Conservation (phyloP, 2,888 invertebrate genomes). For the Stomorhina lunata region DNA sequence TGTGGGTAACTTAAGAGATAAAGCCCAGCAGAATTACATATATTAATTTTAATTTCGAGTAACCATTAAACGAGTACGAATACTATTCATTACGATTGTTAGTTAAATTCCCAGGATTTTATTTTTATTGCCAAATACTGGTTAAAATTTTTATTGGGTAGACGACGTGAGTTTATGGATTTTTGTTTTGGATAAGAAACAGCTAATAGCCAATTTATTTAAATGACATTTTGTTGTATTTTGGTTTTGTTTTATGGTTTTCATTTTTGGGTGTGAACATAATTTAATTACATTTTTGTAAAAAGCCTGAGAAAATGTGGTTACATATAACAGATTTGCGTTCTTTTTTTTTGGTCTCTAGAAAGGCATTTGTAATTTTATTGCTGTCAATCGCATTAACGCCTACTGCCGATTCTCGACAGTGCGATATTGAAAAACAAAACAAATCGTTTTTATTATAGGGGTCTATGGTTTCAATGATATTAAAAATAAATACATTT, state of each 20-base stretch:
- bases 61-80: no score
- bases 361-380: constrained; percentile 1
- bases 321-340: background rate
- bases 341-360: background rate
- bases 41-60: background rate
- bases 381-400: background rate
- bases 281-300: background rate
- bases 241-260: background rate
- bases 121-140: background rate
- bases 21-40: background rate
- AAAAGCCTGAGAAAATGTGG: background rate
- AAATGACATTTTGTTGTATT: background rate
- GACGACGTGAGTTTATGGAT: background rate
- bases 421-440: background rate
- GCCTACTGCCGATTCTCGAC: background rate
- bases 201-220: background rate
- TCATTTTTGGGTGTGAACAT: background rate
- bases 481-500: no score
- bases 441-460: background rate
- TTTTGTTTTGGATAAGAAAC: background rate
- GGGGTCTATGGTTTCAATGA: no score
- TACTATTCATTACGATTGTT: background rate
- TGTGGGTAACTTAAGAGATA: constrained; percentile 6
- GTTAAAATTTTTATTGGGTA: background rate
- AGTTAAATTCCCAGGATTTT: background rate